Conservation (phyloP, 2,797 vertebrate genomes). For the Arnoldichthys spilopterus region DNA sequence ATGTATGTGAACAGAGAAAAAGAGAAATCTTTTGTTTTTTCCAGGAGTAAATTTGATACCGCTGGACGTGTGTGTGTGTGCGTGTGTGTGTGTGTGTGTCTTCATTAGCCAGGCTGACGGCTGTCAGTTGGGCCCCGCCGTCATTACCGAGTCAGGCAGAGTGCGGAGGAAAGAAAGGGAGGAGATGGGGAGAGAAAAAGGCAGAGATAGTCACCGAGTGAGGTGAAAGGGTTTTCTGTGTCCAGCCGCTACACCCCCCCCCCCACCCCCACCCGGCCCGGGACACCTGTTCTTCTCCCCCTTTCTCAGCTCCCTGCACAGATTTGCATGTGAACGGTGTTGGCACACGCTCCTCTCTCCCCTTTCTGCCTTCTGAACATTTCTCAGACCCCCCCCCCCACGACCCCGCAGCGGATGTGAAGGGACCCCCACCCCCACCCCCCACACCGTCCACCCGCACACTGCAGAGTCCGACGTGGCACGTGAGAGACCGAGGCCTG, state of each 20-base stretch:
- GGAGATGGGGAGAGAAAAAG: not conserved
- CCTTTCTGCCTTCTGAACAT: slow-evolving; percentile 11
- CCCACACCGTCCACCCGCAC: not conserved
- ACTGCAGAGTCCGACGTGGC: not conserved
- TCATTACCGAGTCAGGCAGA: slow-evolving; percentile 12
- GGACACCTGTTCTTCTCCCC: slow-evolving; percentile 79
- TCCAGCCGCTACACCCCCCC: not conserved
- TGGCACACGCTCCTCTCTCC: slow-evolving; percentile 27
- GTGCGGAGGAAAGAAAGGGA: slow-evolving; percentile 9
- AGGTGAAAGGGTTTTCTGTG: slow-evolving; percentile 58
- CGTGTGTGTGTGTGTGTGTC: not conserved
- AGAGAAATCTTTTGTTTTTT: not conserved
- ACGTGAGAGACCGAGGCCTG: not conserved
- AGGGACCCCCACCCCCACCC: no score
- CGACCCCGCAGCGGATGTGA: slow-evolving; percentile 30
- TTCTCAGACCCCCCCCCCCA: slow-evolving; percentile 30
- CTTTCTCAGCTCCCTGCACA: slow-evolving; percentile 72
- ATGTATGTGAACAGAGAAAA: slow-evolving; percentile 5
- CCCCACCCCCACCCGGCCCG: not conserved
- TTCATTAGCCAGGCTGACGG: not conserved
- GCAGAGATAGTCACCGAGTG: slow-evolving; percentile 9
- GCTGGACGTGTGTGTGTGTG: not conserved
- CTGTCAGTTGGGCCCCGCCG: not conserved
- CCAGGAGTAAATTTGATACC: slow-evolving; percentile 30
- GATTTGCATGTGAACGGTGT: slow-evolving; percentile 80